Conservation (phyloP, 2,888 invertebrate genomes). For the Panzeria rudis region DNA sequence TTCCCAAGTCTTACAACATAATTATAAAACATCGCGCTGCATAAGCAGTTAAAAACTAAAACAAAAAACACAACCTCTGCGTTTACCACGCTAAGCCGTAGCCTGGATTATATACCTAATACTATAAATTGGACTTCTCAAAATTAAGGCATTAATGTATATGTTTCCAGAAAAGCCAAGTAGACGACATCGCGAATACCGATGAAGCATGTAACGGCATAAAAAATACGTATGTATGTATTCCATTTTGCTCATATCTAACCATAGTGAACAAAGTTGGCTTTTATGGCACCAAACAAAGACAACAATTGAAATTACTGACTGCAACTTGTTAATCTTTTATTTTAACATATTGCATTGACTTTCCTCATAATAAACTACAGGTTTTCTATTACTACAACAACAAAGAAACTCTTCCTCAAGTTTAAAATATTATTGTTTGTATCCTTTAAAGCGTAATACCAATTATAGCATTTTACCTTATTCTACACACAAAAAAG, state of each 20-base stretch:
- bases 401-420: not conserved
- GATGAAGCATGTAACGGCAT: too few species aligned
- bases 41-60: too few species aligned
- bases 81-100: too few species aligned
- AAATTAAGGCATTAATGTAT: too few species aligned
- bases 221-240: too few species aligned
- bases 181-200: too few species aligned
- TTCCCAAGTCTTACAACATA: too few species aligned
- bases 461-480: conserved; percentile 47
- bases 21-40: too few species aligned
- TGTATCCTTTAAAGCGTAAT: conserved; percentile 20
- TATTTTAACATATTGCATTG: not conserved
- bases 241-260: not conserved
- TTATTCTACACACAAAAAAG: conserved; percentile 30
- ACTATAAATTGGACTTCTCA: too few species aligned
- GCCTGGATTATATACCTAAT: too few species aligned
- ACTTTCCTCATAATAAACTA: not conserved
- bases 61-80: too few species aligned
- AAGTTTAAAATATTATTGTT: conserved; percentile 10
- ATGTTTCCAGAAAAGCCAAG: too few species aligned
- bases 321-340: not conserved
- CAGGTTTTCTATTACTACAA: not conserved
- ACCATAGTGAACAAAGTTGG: not conserved
- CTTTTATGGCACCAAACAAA: not conserved
- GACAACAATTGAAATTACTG: not conserved